Percentiles rank a stretch among this genome's conserved stretches.
Evolutionary conservation across 2,888 invertebrate genomes (phyloP).

Genomic region (Tromatobia lineatoria): DNA sequence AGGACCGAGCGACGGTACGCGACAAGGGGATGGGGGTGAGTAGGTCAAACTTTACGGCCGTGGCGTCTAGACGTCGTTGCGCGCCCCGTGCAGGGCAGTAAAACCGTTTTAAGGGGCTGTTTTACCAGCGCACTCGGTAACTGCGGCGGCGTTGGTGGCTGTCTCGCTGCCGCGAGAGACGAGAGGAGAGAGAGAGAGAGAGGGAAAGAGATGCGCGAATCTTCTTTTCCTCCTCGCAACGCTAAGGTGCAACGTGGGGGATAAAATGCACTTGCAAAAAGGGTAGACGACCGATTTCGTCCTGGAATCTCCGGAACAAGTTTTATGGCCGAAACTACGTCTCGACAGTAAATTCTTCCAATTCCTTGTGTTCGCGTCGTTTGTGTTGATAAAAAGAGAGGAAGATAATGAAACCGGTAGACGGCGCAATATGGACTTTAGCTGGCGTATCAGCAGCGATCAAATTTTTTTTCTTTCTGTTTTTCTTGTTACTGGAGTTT

Average conservation of each 20-base stretch:
- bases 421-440: not conserved
- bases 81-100: constrained; percentile 84
- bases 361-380: constrained; percentile 52
- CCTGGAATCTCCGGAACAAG: constrained; percentile 63
- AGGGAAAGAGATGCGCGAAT: constrained; percentile 38
- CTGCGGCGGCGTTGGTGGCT: constrained; percentile 71
- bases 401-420: not conserved
- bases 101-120: constrained; percentile 85
- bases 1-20: constrained; percentile 46
- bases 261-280: constrained; percentile 66
- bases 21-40: constrained; percentile 81
- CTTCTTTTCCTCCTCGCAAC: not conserved
- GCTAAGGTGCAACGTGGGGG: constrained; percentile 22
- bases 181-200: not conserved
- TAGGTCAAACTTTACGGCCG: constrained; percentile 85
- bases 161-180: constrained; percentile 34
- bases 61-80: constrained; percentile 85
- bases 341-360: constrained; percentile 70
- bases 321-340: constrained; percentile 70
- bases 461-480: not conserved
- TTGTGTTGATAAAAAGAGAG: constrained; percentile 35
- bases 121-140: constrained; percentile 84
- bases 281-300: constrained; percentile 68
- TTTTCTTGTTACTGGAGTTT: not conserved
- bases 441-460: not conserved